Evolutionary conservation across 2,888 invertebrate genomes (phyloP), one percentile per base, ranked within the genome.

Genomic region (Candidula unifasciata): DNA sequence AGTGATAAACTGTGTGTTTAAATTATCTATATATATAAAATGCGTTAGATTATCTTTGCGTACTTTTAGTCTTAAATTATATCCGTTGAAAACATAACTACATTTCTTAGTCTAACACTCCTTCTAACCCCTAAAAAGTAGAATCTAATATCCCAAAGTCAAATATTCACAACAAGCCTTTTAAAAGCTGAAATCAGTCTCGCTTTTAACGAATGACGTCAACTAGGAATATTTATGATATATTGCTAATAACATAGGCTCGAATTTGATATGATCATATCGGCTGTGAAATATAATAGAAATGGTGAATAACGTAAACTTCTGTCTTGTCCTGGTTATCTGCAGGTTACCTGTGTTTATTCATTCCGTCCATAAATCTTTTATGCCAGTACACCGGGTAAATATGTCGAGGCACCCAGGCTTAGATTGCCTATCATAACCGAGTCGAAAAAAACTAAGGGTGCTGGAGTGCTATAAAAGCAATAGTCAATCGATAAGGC

Each of bases 401-500:
- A 73, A 73, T 27, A 54, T 21, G 2, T 3, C 52, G 54, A 74
- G 16, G 18, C 54, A 74, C 54, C 30, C 30, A 30, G 30, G 52
- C n/a, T 24, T 74, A 13, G 52, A 8, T 2, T 27, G 44, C 27
- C 74, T 74, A 33, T 74, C 54, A 52, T 30, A 52, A 54, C 30
- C 30, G 5, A 74, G 30, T 21, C 44, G 30, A 16, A 1, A 6
- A 52, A 74, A 54, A 3, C 2, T 54, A 2, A 74, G n/a, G 54
- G 30, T 74, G 5, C 52, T 54, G 30, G 0, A 18, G 30, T 44
- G 6, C 52, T 54, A 54, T 54, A 6, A 1, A 71, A 37, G 24
- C n/a, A 6, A 78, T 37, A 27, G 18, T 54, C 76, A 64, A 78
- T 78, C 78, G 78, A 78, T 78, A 78, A 76, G 18, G 37, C 35